phyloP scores from a whole-genome alignment of 1,140 invertebrate species.

The Trichonephila clavipes region DNA sequence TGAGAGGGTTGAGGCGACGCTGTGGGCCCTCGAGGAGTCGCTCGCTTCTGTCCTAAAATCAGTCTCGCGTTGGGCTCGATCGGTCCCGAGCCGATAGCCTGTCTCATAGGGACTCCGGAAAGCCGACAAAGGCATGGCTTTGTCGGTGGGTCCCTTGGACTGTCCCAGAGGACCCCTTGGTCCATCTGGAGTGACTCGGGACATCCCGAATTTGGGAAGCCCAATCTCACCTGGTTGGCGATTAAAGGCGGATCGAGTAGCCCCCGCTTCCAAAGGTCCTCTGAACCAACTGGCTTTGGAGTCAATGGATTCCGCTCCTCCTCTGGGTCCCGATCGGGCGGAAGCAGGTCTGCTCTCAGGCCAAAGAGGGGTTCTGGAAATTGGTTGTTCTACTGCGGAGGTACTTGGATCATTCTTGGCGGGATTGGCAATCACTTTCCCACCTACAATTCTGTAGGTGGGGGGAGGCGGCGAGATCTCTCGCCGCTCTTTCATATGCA shows the following conservation, averaged over 20 bases:
- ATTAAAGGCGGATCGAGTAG: neutral
- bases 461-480: conserved; percentile 42
- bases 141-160: conserved; percentile 12
- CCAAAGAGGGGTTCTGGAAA: neutral
- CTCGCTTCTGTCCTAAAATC: conserved; percentile 43
- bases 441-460: conserved; percentile 60
- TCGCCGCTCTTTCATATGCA: conserved; percentile 57
- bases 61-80: neutral
- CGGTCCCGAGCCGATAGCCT: neutral
- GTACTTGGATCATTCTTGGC: conserved; percentile 31
- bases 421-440: conserved; percentile 67
- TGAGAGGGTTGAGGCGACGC: conserved; percentile 89
- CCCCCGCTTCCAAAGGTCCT: conserved; percentile 67
- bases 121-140: conserved; percentile 23
- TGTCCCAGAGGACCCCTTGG: neutral
- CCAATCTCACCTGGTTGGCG: conserved; percentile 52
- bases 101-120: conserved; percentile 39
- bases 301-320: neutral
- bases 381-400: neutral
- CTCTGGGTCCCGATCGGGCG: neutral
- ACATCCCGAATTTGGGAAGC: conserved; percentile 62
- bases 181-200: conserved; percentile 55
- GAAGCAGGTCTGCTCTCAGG: neutral
- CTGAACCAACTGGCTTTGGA: conserved; percentile 38
- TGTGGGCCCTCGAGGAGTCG: conserved; percentile 65